A percentile compares a stretch with the other conserved stretches of the same genome.
Conservation (phyloP, 2,113 vertebrate species). For the Paradisaea rubra region DNA sequence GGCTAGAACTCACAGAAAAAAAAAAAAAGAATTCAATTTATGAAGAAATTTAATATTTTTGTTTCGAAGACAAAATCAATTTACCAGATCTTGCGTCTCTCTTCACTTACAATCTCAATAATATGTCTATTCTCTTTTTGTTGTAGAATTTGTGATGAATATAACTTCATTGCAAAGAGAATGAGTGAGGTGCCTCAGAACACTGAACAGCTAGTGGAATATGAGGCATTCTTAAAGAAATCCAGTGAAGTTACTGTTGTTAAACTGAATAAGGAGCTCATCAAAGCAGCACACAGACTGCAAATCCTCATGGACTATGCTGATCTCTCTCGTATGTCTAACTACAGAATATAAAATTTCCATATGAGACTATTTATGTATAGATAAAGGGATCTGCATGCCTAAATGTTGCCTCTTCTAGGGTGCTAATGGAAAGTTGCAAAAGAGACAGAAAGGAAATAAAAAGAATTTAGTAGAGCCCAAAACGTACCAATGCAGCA, state of each 20-base stretch:
- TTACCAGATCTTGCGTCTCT: not conserved
- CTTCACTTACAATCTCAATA: not conserved
- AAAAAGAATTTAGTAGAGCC: not conserved
- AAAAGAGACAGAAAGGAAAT: not conserved
- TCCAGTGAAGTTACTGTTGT: constrained; percentile 78
- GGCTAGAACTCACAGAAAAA: not conserved
- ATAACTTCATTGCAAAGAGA: constrained; percentile 73
- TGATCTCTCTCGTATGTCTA: constrained; percentile 74
- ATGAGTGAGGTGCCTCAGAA: constrained; percentile 72
- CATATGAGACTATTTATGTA: not conserved
- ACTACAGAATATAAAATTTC: not conserved
- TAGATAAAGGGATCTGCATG: not conserved
- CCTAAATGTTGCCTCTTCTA: not conserved
- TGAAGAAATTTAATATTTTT: not conserved
- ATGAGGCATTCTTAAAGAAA: constrained; percentile 73
- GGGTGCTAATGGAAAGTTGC: not conserved
- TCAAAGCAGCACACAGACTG: constrained; percentile 72
- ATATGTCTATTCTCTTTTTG: not conserved
- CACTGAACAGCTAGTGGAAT: constrained; percentile 78
- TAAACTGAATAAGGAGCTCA: constrained; percentile 74
- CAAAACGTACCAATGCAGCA: not conserved
- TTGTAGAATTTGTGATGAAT: constrained; percentile 83
- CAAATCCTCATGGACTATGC: constrained; percentile 83
- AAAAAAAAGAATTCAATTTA: not conserved
- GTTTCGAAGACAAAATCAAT: not conserved